Evolutionary conservation across 2,113 vertebrate species (phyloP).

Genomic region (Tenrec ecaudatus): DNA sequence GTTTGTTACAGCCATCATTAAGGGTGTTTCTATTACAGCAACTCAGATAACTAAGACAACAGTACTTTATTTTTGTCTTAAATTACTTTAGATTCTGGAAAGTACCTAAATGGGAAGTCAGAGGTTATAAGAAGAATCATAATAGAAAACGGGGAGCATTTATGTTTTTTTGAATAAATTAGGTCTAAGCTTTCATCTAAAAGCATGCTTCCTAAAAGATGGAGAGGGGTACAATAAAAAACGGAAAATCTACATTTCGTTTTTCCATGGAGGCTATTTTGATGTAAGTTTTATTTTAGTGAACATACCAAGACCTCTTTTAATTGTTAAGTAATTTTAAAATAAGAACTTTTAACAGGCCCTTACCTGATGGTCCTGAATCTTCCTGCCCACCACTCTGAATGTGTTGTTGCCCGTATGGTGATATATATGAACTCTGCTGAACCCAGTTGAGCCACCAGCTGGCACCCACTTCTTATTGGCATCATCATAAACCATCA

Average conservation of each 20-base stretch:
- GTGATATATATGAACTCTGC: constrained; percentile 99
- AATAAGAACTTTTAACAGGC: too few species aligned
- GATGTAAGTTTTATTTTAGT: neutral
- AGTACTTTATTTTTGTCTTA: constrained; percentile 29
- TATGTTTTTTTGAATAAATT: neutral
- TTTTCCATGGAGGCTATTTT: neutral
- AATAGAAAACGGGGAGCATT: neutral
- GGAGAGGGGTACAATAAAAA: neutral
- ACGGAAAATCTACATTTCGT: neutral
- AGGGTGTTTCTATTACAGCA: neutral
- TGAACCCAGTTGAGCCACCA: constrained; percentile 98
- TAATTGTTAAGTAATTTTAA: neutral
- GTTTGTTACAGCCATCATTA: neutral
- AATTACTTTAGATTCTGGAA: constrained; percentile 22
- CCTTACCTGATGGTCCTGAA: constrained; percentile 98
- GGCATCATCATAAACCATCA: constrained; percentile 99
- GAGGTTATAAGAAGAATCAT: neutral
- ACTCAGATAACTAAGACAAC: neutral
- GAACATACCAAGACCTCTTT: neutral
- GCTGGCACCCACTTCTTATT: constrained; percentile 99
- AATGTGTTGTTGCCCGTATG: constrained; percentile 99
- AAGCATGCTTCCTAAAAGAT: neutral
- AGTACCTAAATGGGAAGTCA: neutral
- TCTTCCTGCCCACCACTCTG: constrained; percentile 98
- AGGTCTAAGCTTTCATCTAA: neutral